phyloP scores from a whole-genome alignment of 2,797 vertebrate species.

The Enteromius argenteus region DNA sequence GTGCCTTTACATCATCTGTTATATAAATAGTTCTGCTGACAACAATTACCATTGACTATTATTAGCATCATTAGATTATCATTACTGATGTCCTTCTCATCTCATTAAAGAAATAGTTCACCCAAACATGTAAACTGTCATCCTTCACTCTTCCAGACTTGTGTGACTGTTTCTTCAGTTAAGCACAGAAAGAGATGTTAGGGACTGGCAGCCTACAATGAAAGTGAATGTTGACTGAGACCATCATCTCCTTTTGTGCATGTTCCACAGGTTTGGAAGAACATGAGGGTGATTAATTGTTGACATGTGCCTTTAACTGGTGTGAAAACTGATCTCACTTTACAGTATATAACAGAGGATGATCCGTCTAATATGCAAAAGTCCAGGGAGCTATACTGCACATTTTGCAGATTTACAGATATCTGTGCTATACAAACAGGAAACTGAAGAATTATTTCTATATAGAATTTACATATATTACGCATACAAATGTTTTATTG shows the following conservation, averaged over 20 bases:
- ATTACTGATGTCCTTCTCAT: slow-evolving; percentile 9
- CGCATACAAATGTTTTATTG: neutral
- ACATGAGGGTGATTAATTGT: neutral
- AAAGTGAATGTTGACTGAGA: neutral
- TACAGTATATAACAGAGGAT: neutral
- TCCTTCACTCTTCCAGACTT: neutral
- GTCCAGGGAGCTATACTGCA: neutral
- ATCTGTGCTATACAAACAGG: neutral
- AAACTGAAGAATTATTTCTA: neutral
- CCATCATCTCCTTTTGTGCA: neutral
- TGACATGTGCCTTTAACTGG: neutral
- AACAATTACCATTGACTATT: slow-evolving; percentile 17
- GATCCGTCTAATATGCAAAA: neutral
- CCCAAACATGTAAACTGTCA: neutral
- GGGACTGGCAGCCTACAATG: neutral
- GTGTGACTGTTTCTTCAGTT: neutral
- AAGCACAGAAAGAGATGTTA: neutral
- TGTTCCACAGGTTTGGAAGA: neutral
- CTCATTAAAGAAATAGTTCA: neutral
- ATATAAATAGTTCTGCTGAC: neutral
- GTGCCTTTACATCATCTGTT: neutral
- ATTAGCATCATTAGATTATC: slow-evolving; percentile 24
- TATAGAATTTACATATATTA: slow-evolving; percentile 1
- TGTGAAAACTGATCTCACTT: neutral
- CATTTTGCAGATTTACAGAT: neutral